These are phyloP conservation scores for Aporrectodea caliginosa DNA, from an alignment of 1,140 invertebrate species.

Conservation along the genomic window DNA sequence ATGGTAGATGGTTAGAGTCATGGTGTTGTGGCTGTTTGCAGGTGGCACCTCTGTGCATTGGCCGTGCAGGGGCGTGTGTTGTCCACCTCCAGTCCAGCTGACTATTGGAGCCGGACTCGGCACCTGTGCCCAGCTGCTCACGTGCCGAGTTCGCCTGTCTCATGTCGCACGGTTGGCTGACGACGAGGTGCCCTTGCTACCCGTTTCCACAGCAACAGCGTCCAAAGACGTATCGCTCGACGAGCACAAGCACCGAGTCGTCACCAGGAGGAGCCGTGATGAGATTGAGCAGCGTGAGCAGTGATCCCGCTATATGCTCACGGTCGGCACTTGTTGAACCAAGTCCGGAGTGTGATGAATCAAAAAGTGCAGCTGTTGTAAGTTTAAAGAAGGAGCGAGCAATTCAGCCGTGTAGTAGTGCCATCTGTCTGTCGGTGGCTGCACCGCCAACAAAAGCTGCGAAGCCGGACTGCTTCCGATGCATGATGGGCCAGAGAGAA, in stretches of 20 bases:
- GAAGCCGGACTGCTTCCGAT: neutral
- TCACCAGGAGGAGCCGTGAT: neutral
- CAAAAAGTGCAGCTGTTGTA: neutral
- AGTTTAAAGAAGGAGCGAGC: neutral
- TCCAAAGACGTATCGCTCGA: neutral
- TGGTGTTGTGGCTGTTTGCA: too few relatives aligned
- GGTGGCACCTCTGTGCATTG: conserved; percentile 71
- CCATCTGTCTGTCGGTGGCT: neutral
- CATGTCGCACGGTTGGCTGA: neutral
- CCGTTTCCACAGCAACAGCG: neutral
- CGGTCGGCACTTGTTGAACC: neutral
- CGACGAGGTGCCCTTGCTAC: neutral
- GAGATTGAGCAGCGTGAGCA: neutral
- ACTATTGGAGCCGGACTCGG: neutral
- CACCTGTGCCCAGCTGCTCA: neutral
- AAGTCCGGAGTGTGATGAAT: neutral
- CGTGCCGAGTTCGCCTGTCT: neutral
- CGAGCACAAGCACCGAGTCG: neutral
- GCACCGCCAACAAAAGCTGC: neutral
- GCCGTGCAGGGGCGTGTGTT: conserved; percentile 81
- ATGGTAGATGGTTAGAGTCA: too few relatives aligned
- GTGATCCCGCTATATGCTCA: neutral
- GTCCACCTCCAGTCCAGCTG: conserved; percentile 58
- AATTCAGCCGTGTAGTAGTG: neutral
- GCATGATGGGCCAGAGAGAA: neutral